Base-by-base conservation (phyloP, 2,888 invertebrate genomes). In the Nasonia oneida region DNA sequence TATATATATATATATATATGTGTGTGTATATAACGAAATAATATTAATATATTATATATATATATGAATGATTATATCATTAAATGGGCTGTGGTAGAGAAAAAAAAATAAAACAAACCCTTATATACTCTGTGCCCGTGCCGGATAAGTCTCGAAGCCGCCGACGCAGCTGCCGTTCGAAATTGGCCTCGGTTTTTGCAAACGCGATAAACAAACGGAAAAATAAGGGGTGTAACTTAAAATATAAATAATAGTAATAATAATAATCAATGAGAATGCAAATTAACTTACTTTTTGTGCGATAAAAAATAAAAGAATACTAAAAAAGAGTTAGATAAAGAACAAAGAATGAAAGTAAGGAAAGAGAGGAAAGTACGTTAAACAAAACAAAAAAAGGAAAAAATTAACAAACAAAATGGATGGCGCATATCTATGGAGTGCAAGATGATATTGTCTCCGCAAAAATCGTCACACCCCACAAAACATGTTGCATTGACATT, bases 1-100 rank as follows among this genome's bases (percentile, higher is more conserved):
- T 29, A 29, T 29, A 86, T 83, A 80, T 71, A 82, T 82, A 85
- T 67, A 39, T 71, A 81, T 71, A 61, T 78, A 79, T n/a, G n/a
- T n/a, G n/a, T n/a, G n/a, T n/a, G n/a, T 73, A 37, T 42, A 86
- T 83, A 85, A 87, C 50, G 64, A 84, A 73, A 75, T 88, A 81
- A 87, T 89, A 88, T 88, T 88, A 87, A 88, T 86, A 88, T 89
- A 88, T 87, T 81, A 88, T 89, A 89, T 57, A 57, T 85, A 89
- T 88, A 57, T 85, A 89, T 88, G 89, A 88, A 89, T 85, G 81
- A 86, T 83, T 80, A 86, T 83, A 86, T 83, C 78, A 85, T 82
- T 92, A 91, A 92, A 92, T 92, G 91, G 92, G 92, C 93, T 93
- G 92, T 93, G 92, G 92, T 92, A 92, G 91, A 91, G 87, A 85